Evolutionary conservation across 1,140 invertebrate genomes (phyloP), one percentile per base, ranked within the genome.

Genomic region (Trachelipus rathkii): DNA sequence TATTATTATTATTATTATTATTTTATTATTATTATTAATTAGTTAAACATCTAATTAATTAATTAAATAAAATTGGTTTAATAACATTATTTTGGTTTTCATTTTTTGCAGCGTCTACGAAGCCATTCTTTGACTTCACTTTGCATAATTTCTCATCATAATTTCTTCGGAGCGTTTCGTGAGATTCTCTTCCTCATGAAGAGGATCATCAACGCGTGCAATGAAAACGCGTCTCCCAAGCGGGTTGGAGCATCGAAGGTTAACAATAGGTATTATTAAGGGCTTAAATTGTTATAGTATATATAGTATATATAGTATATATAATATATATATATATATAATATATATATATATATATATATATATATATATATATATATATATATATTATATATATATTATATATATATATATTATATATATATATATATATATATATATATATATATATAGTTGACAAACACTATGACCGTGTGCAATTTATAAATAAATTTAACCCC

Each of bases 61-160:
- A n/a, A n/a, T n/a, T n/a, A n/a, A n/a, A n/a, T n/a, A n/a, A n/a
- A n/a, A n/a, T n/a, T n/a, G n/a, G n/a, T n/a, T n/a, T n/a, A n/a
- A n/a, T 13, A 44, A 70, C 43, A n/a, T 70, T 44, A 24, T 10
- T 10, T 71, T 71, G 71, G 2, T 43, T 15, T 77, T 66, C 24
- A n/a, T 72, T 46, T 78, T 71, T 86, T 78, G 60, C 90, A 93
- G 90, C 88, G 91, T 82, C 87, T 92, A 81, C 88, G 91, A 83
- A 96, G 92, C 87, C 92, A 97, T 86, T 96, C 95, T 11, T 87
- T 99, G 78, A 99, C 97, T 60, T 98, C 96, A 60, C 87, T 99
- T 72, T 99, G 97, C 87, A 91, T 99, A 81, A 89, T 99, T 66
- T 98, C 96, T 78, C 97, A 99, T 89, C 97, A 99, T 89, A 96